Evolutionary conservation across 2,113 vertebrate species (phyloP).

Genomic region (Thymallus thymallus): DNA sequence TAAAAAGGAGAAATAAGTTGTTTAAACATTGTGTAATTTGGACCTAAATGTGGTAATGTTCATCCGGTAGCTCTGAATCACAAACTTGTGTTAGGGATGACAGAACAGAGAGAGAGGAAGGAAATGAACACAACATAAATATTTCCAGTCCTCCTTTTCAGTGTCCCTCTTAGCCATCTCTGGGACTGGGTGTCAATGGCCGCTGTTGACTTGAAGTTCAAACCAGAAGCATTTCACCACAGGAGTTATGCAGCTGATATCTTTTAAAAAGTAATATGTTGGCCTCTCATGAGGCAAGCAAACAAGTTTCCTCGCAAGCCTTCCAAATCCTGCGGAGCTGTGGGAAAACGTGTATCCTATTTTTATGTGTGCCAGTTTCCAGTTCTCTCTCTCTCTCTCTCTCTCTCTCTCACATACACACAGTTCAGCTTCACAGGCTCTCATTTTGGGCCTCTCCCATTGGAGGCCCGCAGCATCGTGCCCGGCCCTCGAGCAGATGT

Average conservation of each 20-base stretch:
- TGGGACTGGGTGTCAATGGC: slow-evolving; percentile 21
- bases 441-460: slow-evolving; percentile 53
- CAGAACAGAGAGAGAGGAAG: too few relatives aligned
- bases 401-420: too few relatives aligned
- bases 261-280: slow-evolving; percentile 27
- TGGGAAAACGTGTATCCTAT: slow-evolving; percentile 45
- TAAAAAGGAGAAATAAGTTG: slow-evolving; percentile 34
- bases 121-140: too few relatives aligned
- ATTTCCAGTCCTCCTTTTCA: not conserved
- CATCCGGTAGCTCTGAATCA: slow-evolving; percentile 26
- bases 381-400: slow-evolving; percentile 26
- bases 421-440: slow-evolving; percentile 22
- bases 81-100: not conserved
- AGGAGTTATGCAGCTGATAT: slow-evolving; percentile 13
- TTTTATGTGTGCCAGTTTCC: slow-evolving; percentile 59
- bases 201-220: slow-evolving; percentile 22
- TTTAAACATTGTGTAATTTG: slow-evolving; percentile 30
- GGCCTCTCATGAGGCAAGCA: slow-evolving; percentile 20
- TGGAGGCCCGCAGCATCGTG: slow-evolving; percentile 38
- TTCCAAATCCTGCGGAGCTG: slow-evolving; percentile 32
- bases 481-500: slow-evolving; percentile 55
- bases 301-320: slow-evolving; percentile 30
- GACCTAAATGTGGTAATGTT: slow-evolving; percentile 29
- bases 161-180: slow-evolving; percentile 15
- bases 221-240: slow-evolving; percentile 17